Evolutionary conservation across 2,888 invertebrate genomes (phyloP).

Genomic region (Drosophila neotestacea): DNA sequence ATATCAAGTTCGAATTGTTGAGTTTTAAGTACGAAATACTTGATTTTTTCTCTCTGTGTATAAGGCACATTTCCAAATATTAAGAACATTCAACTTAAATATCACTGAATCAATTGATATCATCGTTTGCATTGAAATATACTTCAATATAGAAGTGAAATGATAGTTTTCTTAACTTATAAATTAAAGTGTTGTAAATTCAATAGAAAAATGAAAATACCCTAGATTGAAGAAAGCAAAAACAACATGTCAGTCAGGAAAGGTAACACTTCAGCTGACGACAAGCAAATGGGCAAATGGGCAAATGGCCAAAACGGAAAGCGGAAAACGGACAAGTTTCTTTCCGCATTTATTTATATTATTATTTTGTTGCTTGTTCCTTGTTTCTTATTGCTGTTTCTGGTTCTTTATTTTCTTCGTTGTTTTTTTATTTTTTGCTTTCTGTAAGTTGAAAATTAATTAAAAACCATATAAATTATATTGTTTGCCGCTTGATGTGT

Average conservation of each 20-base stretch:
- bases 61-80: too few relatives aligned
- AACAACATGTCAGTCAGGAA: background rate
- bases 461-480: conserved; percentile 65
- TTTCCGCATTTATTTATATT: background rate
- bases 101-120: too few relatives aligned
- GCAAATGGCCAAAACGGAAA: conserved; percentile 1
- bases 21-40: too few relatives aligned
- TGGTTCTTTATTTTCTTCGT: background rate
- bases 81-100: too few relatives aligned
- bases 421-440: background rate
- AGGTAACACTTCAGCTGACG: conserved; percentile 20
- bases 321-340: conserved; percentile 15
- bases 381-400: background rate
- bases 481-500: conserved; percentile 28
- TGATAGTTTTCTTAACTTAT: too few relatives aligned
- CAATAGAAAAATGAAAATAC: background rate
- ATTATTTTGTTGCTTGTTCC: background rate
- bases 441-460: conserved; percentile 53
- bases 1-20: too few relatives aligned
- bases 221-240: background rate
- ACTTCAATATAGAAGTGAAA: too few relatives aligned
- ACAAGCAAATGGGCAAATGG: background rate
- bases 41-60: too few relatives aligned
- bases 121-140: too few relatives aligned
- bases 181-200: too few relatives aligned